Conservation (phyloP, 1,140 invertebrate genomes). For the Drosophila athabasca region DNA sequence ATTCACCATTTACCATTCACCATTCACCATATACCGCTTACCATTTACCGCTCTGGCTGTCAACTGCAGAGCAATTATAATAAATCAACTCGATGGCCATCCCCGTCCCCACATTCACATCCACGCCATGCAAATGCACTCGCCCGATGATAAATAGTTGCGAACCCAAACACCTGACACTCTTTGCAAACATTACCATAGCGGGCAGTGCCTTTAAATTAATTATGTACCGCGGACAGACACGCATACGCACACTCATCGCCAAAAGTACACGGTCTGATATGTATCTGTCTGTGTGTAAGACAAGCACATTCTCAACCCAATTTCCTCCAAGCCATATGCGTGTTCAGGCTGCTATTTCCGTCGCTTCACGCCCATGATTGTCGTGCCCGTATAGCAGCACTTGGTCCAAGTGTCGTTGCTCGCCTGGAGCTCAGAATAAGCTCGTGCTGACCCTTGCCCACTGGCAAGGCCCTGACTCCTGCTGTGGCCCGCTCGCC, state of each 20-base stretch:
- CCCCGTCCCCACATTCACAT: slow-evolving; percentile 21
- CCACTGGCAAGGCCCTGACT: slow-evolving; percentile 2
- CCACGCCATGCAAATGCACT: slow-evolving; percentile 67
- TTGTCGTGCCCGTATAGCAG: too few relatives aligned
- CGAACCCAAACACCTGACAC: slow-evolving; percentile 67
- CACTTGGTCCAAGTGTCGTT: slow-evolving; percentile 20
- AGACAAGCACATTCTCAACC: not conserved
- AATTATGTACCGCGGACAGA: slow-evolving; percentile 62
- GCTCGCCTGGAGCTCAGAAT: not conserved
- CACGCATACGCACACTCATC: slow-evolving; percentile 13
- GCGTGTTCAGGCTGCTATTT: slow-evolving; percentile 32
- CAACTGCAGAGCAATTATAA: slow-evolving; percentile 77
- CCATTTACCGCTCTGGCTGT: slow-evolving; percentile 56
- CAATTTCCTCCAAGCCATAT: slow-evolving; percentile 2
- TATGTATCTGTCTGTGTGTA: slow-evolving; percentile 3
- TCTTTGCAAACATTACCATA: slow-evolving; percentile 69
- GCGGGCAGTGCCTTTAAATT: slow-evolving; percentile 68
- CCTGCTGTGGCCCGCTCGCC: slow-evolving; percentile 6
- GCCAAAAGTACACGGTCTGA: not conserved
- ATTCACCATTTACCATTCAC: slow-evolving; percentile 23
- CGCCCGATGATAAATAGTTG: slow-evolving; percentile 68
- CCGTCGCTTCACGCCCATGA: slow-evolving; percentile 31
- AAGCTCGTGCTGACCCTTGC: not conserved
- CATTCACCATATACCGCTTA: not conserved
- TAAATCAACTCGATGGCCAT: slow-evolving; percentile 74